Conservation (phyloP, 1,140 invertebrate genomes). For the Hypothenemus hampei region DNA sequence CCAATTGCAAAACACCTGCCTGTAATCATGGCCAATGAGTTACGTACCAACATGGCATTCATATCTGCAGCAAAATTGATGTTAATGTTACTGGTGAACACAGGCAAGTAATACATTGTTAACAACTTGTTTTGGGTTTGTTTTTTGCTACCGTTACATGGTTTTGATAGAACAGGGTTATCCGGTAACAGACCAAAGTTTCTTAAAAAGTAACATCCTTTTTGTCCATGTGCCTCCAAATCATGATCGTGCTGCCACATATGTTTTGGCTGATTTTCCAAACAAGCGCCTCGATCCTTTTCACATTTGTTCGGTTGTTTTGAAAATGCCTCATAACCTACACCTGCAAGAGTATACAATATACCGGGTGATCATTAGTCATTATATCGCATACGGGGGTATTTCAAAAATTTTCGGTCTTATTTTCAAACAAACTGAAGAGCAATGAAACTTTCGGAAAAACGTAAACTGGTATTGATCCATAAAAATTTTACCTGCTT, state of each 20-base stretch:
- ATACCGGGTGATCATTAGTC: not conserved
- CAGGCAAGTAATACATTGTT: conserved; percentile 32
- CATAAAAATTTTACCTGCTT: conserved; percentile 37
- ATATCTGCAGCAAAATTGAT: conserved; percentile 47
- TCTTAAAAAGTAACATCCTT: conserved; percentile 50
- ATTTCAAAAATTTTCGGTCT: not conserved
- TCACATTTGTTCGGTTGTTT: conserved; percentile 47
- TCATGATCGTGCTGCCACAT: conserved; percentile 48
- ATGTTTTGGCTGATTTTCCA: conserved; percentile 49
- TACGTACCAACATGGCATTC: conserved; percentile 44
- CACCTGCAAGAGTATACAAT: conserved; percentile 22
- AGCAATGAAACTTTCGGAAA: not conserved
- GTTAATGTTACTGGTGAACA: conserved; percentile 43
- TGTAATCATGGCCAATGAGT: conserved; percentile 43
- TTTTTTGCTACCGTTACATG: conserved; percentile 38
- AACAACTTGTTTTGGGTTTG: conserved; percentile 31
- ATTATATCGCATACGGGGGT: not conserved
- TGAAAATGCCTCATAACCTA: conserved; percentile 50
- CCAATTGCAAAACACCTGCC: conserved; percentile 1
- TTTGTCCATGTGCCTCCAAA: conserved; percentile 40
- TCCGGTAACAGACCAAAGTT: conserved; percentile 46
- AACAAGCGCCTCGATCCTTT: conserved; percentile 45
- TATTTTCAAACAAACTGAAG: not conserved
- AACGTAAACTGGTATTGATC: not conserved
- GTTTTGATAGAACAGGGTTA: conserved; percentile 32